Percentiles rank a stretch among this genome's conserved stretches.
phyloP scores from a whole-genome alignment of 92 coral and sea anemone species.

The Epizoanthus stellaris region DNA sequence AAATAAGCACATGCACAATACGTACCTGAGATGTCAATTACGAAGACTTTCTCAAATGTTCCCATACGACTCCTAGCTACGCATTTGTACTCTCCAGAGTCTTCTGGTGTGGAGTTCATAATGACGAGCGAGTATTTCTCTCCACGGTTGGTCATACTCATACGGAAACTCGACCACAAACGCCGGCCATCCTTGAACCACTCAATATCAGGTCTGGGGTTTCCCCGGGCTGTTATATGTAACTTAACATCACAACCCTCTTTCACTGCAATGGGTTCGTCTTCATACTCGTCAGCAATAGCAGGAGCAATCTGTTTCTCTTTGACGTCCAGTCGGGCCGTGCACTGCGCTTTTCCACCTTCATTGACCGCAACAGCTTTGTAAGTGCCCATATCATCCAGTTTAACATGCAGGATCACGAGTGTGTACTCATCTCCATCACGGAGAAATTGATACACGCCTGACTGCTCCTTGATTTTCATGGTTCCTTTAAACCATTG shows the following conservation, averaged over 20 bases:
- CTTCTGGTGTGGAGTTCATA: constrained; percentile 69
- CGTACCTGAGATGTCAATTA: constrained; percentile 87
- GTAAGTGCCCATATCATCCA: constrained; percentile 75
- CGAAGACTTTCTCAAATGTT: constrained; percentile 75
- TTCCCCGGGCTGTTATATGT: constrained; percentile 75
- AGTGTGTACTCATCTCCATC: constrained; percentile 68
- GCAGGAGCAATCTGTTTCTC: constrained; percentile 77
- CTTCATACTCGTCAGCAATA: constrained; percentile 75
- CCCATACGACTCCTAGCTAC: constrained; percentile 91
- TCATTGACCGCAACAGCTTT: constrained; percentile 85
- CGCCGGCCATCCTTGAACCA: constrained; percentile 94
- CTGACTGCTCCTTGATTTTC: constrained; percentile 51
- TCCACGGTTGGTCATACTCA: constrained; percentile 74
- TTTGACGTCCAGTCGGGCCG: constrained; percentile 69
- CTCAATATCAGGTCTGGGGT: constrained; percentile 88
- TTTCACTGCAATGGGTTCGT: constrained; percentile 69
- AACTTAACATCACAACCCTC: constrained; percentile 89
- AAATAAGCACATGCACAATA: not conserved
- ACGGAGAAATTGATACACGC: constrained; percentile 46
- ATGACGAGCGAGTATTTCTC: constrained; percentile 71
- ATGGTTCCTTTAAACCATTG: constrained; percentile 83
- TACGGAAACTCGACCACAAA: constrained; percentile 73
- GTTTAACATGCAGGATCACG: constrained; percentile 57
- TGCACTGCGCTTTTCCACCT: constrained; percentile 73
- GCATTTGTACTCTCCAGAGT: constrained; percentile 92